Evolutionary conservation across 2,888 invertebrate species (phyloP).

Genomic region (Heterodera filipjevi): DNA sequence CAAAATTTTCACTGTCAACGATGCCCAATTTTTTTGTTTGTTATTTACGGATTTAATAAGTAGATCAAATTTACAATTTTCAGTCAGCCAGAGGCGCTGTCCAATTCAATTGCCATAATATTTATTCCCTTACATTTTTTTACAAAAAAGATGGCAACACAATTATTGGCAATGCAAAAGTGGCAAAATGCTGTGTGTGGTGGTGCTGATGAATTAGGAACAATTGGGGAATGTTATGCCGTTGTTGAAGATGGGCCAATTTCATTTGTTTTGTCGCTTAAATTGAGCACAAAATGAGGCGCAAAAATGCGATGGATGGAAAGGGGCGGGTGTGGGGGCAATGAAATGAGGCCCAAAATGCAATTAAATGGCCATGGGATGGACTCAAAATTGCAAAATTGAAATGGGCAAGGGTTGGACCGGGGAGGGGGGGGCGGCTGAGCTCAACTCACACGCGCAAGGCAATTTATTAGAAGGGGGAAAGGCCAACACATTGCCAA

Average conservation of each 20-base stretch:
- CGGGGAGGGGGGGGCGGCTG: background rate
- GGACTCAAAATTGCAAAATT: constrained; percentile 6
- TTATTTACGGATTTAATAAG: no score
- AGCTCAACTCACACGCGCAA: constrained; percentile 1
- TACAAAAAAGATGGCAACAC: no score
- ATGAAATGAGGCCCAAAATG: background rate
- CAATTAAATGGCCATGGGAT: background rate
- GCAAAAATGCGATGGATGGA: background rate
- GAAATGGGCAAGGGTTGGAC: background rate
- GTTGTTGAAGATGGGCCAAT: constrained; percentile 6
- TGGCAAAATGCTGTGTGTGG: background rate
- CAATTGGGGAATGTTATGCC: background rate
- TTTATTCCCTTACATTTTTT: no score
- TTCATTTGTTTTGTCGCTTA: constrained; percentile 8
- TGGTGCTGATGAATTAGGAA: background rate
- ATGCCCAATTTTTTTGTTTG: no score
- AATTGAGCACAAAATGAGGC: background rate
- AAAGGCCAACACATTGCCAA: background rate
- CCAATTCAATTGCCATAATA: no score
- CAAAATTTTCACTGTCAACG: no score
- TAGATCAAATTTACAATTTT: no score
- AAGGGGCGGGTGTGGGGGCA: no score
- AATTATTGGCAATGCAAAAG: background rate
- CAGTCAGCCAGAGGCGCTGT: no score
- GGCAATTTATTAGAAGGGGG: background rate